Conservation (phyloP, 1,140 invertebrate species). For the Eueides isabella region DNA sequence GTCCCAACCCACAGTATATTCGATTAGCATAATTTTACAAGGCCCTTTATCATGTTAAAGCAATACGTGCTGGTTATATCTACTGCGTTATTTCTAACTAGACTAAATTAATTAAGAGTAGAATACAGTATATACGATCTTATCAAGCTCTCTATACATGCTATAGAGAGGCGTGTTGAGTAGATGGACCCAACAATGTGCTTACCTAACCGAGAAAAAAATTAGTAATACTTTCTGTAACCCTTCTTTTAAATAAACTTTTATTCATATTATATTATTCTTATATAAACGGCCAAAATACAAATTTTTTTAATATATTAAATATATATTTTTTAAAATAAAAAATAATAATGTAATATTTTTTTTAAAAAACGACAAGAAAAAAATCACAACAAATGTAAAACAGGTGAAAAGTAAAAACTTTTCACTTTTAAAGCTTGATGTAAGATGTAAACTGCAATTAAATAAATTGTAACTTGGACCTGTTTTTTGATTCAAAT, state of each 20-base stretch:
- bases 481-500: neutral
- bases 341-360: no score
- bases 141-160: no score
- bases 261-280: no score
- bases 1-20: conserved; percentile 14
- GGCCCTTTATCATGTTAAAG: conserved; percentile 25
- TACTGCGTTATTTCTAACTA: neutral
- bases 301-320: no score
- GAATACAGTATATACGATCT: neutral
- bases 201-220: no score
- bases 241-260: no score
- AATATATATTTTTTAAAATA: no score
- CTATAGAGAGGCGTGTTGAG: no score
- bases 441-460: neutral
- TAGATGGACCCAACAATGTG: no score
- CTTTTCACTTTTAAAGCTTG: neutral
- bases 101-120: neutral
- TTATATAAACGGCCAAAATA: no score
- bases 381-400: neutral
- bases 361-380: no score
- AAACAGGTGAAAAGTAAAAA: neutral
- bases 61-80: conserved; percentile 18
- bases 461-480: neutral
- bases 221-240: no score
- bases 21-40: conserved; percentile 31